Conservation (phyloP, 2,797 vertebrate species). For the Xyrichtys novacula region DNA sequence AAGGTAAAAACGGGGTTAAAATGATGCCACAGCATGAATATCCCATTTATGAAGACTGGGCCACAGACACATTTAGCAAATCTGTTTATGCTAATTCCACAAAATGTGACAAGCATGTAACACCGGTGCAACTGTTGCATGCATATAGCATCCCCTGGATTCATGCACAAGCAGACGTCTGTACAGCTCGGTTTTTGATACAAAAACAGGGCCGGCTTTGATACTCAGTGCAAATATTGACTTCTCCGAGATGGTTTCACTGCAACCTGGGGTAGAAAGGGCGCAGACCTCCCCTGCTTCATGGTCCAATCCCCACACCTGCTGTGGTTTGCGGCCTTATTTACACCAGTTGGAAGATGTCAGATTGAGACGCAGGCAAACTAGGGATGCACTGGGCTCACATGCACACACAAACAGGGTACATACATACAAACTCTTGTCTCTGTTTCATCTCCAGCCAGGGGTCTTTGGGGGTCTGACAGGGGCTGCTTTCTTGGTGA, state of each 20-base stretch:
- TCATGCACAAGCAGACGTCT: conserved; percentile 50
- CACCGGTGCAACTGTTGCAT: conserved; percentile 27
- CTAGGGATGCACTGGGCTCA: conserved; percentile 44
- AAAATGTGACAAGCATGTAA: conserved; percentile 25
- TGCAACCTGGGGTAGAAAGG: conserved; percentile 46
- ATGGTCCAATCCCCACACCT: conserved; percentile 71
- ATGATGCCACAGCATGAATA: neutral
- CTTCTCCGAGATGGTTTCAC: conserved; percentile 66
- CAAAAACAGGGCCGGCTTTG: conserved; percentile 77
- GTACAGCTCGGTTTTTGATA: conserved; percentile 55
- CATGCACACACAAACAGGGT: conserved; percentile 26
- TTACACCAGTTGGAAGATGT: conserved; percentile 72
- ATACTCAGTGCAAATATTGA: conserved; percentile 80
- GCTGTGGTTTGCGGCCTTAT: conserved; percentile 68
- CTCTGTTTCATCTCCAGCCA: conserved; percentile 71
- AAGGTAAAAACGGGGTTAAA: too few relatives aligned
- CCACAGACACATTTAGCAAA: neutral
- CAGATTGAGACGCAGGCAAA: conserved; percentile 26
- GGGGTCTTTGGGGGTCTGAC: conserved; percentile 43
- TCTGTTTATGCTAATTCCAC: conserved; percentile 3
- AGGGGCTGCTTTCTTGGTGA: conserved; percentile 66
- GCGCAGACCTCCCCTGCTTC: conserved; percentile 66
- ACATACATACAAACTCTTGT: conserved; percentile 35
- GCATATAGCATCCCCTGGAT: conserved; percentile 19
- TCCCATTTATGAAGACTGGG: neutral